A percentile compares a stretch with the other conserved stretches of the same genome.
These are phyloP conservation scores for Phrynosoma blainvillii DNA, from an alignment of 2,113 vertebrate genomes.

Conservation along the genomic window DNA sequence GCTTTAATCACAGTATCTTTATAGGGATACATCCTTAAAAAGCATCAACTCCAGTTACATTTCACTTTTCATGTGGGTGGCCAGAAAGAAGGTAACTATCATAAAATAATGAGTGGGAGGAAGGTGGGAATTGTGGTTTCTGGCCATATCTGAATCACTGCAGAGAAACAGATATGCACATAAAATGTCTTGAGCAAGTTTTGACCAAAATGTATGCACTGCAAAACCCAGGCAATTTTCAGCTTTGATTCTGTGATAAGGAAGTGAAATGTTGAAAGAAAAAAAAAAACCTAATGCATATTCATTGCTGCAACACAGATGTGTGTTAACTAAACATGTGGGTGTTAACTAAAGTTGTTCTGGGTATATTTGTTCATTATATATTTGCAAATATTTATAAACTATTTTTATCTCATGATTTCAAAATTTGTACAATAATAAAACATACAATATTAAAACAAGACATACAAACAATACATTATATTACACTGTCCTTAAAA, in stretches of 20 bases:
- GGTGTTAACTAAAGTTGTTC: background rate
- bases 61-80: background rate
- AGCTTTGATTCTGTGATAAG: background rate
- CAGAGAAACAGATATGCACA: background rate
- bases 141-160: background rate
- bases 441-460: background rate
- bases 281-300: background rate
- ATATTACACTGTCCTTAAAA: background rate
- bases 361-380: background rate
- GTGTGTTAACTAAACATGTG: background rate
- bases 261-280: background rate
- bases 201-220: background rate
- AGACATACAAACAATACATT: background rate
- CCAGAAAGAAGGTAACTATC: background rate
- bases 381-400: background rate
- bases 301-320: background rate
- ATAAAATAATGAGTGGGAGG: background rate
- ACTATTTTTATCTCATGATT: background rate
- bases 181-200: background rate
- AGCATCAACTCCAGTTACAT: background rate
- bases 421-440: background rate
- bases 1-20: conserved; percentile 1
- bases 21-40: background rate
- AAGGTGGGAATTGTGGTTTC: background rate
- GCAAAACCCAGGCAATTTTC: background rate